These are phyloP conservation scores for Remorina albescens DNA, from an alignment of 2,797 vertebrate species.

Conservation along the genomic window DNA sequence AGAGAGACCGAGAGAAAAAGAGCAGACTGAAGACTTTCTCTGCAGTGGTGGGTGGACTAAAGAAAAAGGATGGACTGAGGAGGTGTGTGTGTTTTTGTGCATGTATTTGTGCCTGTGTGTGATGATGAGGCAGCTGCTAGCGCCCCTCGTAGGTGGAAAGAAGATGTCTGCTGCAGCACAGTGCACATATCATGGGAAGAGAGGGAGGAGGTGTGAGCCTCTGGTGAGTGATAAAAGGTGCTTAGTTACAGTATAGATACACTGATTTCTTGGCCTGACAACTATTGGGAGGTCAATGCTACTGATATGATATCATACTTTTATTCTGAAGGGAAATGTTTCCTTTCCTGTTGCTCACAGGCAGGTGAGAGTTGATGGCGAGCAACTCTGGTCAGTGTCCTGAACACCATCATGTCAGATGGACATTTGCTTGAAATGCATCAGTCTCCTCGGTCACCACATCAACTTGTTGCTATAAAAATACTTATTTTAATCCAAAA, in stretches of 20 bases:
- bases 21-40: slow-evolving; percentile 18
- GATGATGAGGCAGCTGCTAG: slow-evolving; percentile 25
- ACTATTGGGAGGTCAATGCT: too few relatives aligned
- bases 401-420: neutral
- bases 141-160: slow-evolving; percentile 17
- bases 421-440: neutral
- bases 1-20: neutral
- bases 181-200: slow-evolving; percentile 3
- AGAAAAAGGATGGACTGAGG: neutral
- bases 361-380: neutral
- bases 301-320: too few relatives aligned
- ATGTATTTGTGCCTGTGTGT: neutral
- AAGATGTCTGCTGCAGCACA: slow-evolving; percentile 32
- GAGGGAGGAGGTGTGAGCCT: slow-evolving; percentile 12
- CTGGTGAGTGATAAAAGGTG: neutral
- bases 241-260: too few relatives aligned
- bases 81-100: neutral
- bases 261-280: neutral
- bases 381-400: neutral
- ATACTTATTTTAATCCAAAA: neutral
- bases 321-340: too few relatives aligned
- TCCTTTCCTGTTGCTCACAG: neutral
- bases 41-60: slow-evolving; percentile 15
- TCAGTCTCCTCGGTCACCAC: neutral
- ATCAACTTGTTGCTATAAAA: neutral